phyloP scores from a whole-genome alignment of 2,797 vertebrate genomes.

The Coilia nasus region DNA sequence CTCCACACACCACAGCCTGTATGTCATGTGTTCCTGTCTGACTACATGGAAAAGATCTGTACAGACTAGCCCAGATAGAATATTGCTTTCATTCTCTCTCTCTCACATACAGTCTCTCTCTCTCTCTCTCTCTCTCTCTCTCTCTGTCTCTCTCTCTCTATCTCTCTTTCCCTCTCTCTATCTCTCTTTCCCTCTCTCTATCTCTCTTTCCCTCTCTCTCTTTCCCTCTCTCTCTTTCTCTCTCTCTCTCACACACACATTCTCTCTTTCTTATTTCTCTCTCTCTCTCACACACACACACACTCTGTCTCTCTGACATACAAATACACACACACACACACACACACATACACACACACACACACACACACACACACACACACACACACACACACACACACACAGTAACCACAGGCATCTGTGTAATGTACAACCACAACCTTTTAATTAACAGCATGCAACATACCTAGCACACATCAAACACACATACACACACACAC shows the following conservation, averaged over 20 bases:
- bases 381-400: not conserved
- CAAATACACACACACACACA: not conserved
- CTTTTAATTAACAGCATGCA: not conserved
- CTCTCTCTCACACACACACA: not conserved
- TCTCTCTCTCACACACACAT: not conserved
- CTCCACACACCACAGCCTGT: too few relatives aligned
- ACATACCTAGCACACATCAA: not conserved
- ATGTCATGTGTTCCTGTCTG: not conserved
- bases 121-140: too few relatives aligned
- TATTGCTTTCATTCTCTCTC: not conserved
- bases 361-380: not conserved
- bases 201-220: too few relatives aligned
- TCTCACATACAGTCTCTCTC: too few relatives aligned
- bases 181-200: too few relatives aligned
- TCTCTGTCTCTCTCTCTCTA: not conserved
- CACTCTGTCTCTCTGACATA: not conserved
- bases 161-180: too few relatives aligned
- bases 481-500: not conserved
- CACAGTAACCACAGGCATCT: not conserved
- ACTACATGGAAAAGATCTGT: not conserved
- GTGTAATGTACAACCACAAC: not conserved
- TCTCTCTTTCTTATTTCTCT: too few relatives aligned
- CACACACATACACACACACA: not conserved
- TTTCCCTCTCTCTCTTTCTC: too few relatives aligned
- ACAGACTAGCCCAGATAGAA: not conserved